Percentiles rank a stretch among this genome's conserved stretches.
Evolutionary conservation across 2,113 vertebrate species (phyloP).

Genomic region (Eptatretus burgeri): DNA sequence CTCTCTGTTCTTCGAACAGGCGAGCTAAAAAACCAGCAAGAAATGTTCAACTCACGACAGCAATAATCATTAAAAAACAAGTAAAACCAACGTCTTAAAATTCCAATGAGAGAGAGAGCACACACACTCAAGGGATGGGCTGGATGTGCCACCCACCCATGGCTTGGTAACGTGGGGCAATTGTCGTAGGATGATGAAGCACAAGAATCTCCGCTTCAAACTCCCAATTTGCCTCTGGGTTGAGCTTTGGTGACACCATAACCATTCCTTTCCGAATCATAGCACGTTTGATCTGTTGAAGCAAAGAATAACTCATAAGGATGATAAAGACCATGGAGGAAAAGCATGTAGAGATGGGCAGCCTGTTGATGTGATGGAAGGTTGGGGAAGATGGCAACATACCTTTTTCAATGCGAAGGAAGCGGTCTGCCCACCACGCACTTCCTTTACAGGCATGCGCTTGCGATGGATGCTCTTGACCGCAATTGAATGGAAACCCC

Average conservation of each 20-base stretch:
- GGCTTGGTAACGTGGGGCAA: constrained; percentile 82
- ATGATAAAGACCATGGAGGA: neutral
- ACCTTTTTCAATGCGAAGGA: constrained; percentile 97
- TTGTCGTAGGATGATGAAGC: constrained; percentile 81
- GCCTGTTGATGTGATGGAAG: neutral
- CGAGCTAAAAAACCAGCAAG: no score
- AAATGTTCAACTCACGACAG: no score
- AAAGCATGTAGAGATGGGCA: neutral
- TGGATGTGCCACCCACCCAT: constrained; percentile 34
- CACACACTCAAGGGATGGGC: no score
- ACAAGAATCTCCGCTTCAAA: constrained; percentile 94
- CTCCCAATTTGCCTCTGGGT: constrained; percentile 87
- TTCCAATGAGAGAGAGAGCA: no score
- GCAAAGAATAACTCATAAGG: neutral
- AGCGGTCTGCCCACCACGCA: constrained; percentile 74
- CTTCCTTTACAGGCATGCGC: constrained; percentile 89
- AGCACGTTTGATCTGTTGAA: constrained; percentile 63
- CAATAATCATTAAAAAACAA: no score
- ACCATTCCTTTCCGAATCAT: constrained; percentile 95
- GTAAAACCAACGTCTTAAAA: no score
- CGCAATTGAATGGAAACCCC: constrained; percentile 65
- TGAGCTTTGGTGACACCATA: constrained; percentile 73
- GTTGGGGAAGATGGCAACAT: constrained; percentile 3
- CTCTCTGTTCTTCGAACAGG: no score
- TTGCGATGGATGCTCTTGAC: constrained; percentile 95